Evolutionary conservation across 2,888 invertebrate genomes (phyloP).

Genomic region (Papilio gigon): DNA sequence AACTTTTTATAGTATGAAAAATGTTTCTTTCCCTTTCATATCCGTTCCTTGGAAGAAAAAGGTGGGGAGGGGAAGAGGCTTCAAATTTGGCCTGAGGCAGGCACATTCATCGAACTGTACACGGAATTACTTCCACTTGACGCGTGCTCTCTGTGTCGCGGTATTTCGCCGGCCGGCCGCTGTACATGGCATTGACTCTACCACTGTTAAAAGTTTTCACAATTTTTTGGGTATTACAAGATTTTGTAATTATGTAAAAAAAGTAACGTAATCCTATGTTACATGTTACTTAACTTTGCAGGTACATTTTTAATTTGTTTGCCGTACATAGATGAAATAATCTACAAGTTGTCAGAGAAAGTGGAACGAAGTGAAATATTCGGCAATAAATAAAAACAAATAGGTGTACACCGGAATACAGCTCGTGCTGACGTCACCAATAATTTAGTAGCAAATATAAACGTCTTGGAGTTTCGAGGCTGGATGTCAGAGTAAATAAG

Average conservation of each 20-base stretch:
- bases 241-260: not conserved
- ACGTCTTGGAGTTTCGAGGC: not conserved
- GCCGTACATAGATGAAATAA: not conserved
- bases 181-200: too few relatives aligned
- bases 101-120: too few relatives aligned
- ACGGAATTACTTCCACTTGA: too few relatives aligned
- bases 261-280: not conserved
- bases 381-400: slow-evolving; percentile 20
- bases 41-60: too few relatives aligned
- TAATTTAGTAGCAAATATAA: slow-evolving; percentile 31
- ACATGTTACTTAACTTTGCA: not conserved
- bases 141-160: too few relatives aligned
- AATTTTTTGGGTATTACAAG: not conserved
- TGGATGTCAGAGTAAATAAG: slow-evolving; percentile 2
- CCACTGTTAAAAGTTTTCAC: too few relatives aligned
- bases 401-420: not conserved
- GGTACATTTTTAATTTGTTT: not conserved
- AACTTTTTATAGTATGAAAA: not conserved
- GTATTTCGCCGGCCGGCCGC: too few relatives aligned
- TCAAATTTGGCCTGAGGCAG: too few relatives aligned
- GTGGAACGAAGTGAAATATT: slow-evolving; percentile 14
- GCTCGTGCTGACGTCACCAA: slow-evolving; percentile 20
- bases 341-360: slow-evolving; percentile 12
- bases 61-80: too few relatives aligned
- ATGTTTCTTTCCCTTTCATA: too few relatives aligned